Conservation (phyloP, 2,888 invertebrate species). For the Pyrrhia umbra region DNA sequence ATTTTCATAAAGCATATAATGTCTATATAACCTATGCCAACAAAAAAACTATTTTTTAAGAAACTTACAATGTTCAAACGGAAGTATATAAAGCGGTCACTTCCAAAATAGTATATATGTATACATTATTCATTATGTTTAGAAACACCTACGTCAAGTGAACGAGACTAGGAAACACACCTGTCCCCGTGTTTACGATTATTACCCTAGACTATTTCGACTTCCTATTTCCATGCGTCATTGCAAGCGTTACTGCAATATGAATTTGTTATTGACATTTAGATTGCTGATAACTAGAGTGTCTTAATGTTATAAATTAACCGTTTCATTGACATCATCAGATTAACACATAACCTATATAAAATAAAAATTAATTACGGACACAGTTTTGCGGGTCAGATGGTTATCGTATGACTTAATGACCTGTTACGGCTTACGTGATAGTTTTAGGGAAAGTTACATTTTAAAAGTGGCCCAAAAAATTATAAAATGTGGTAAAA, state of each 20-base stretch:
- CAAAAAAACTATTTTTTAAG: too few species aligned
- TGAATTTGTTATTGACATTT: slow-evolving; percentile 2
- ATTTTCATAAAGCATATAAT: too few species aligned
- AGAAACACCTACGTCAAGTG: background rate
- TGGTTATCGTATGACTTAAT: too few species aligned
- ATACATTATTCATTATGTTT: background rate
- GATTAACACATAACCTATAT: background rate
- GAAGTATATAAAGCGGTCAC: background rate
- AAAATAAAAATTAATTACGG: background rate
- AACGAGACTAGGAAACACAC: background rate
- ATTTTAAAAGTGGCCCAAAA: too few species aligned
- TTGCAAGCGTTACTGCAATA: background rate
- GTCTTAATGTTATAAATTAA: background rate
- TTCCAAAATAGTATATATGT: background rate
- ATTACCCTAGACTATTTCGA: background rate
- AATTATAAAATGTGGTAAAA: too few species aligned
- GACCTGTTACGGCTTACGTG: too few species aligned
- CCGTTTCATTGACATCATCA: background rate
- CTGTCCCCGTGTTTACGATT: background rate
- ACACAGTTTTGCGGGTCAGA: too few species aligned
- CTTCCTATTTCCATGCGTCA: slow-evolving; percentile 2
- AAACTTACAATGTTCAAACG: too few species aligned
- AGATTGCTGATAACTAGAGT: background rate
- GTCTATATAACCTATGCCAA: too few species aligned
- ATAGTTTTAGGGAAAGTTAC: too few species aligned